Conservation (phyloP, 2,113 vertebrate species). For the Rhinolophus ferrumequinum region DNA sequence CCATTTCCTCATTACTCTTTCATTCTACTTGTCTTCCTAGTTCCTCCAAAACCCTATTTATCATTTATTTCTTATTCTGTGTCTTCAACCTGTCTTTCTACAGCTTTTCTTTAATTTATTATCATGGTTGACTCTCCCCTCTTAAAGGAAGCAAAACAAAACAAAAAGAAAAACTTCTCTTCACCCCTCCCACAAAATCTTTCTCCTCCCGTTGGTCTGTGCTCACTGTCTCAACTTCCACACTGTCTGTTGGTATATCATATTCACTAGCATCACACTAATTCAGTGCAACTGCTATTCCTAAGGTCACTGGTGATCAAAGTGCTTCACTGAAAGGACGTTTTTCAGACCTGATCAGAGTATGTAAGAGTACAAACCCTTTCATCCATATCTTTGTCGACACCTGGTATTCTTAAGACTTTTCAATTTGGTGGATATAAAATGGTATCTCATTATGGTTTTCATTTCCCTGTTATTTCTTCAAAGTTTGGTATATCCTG, state of each 20-base stretch:
- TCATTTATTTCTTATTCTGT: neutral
- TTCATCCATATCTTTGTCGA: neutral
- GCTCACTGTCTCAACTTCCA: neutral
- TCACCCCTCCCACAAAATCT: neutral
- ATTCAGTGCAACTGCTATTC: neutral
- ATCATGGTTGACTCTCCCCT: neutral
- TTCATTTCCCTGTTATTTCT: neutral
- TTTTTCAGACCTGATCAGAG: neutral
- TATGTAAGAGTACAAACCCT: accelerated
- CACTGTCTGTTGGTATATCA: neutral
- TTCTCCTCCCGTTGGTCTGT: neutral
- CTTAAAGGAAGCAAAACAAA: neutral
- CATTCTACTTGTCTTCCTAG: neutral
- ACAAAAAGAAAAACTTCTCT: neutral
- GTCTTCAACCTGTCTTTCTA: neutral
- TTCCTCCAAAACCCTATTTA: neutral
- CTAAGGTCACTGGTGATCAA: neutral
- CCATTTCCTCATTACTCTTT: neutral
- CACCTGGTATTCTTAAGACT: neutral
- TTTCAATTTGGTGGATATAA: too few species aligned
- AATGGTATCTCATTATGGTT: too few species aligned
- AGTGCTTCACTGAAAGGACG: neutral
- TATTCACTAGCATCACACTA: neutral
- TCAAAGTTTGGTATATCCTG: neutral
- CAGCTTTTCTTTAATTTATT: neutral